phyloP scores from a whole-genome alignment of 2,113 vertebrate genomes.

The Aythya baeri region DNA sequence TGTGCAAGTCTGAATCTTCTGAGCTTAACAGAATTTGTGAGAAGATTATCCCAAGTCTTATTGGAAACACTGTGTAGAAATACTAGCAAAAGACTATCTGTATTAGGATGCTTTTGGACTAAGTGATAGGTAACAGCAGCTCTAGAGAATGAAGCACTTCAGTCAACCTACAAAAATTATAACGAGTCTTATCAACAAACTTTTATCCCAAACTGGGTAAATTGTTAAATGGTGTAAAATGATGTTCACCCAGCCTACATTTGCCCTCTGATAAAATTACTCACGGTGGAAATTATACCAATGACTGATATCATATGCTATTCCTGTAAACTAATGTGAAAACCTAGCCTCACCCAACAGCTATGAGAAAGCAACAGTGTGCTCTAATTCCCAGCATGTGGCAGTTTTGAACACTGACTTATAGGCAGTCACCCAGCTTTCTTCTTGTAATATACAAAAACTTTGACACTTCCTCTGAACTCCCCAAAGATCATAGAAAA shows the following conservation, averaged over 20 bases:
- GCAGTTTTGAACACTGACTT: not conserved
- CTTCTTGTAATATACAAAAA: not conserved
- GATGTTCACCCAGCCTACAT: not conserved
- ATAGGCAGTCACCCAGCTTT: not conserved
- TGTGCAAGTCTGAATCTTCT: not conserved
- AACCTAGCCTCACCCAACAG: conserved; percentile 19
- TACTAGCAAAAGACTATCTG: not conserved
- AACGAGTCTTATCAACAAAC: not conserved
- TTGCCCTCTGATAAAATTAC: conserved; percentile 24
- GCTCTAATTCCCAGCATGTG: not conserved
- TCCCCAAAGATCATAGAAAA: not conserved
- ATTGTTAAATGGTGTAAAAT: not conserved
- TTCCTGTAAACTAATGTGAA: conserved; percentile 32
- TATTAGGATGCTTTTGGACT: not conserved
- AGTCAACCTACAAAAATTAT: not conserved
- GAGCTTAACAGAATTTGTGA: not conserved
- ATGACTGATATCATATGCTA: conserved; percentile 17
- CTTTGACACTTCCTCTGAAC: not conserved
- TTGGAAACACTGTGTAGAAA: not conserved
- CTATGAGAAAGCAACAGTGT: not conserved
- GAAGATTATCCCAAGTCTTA: not conserved
- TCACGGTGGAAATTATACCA: conserved; percentile 39
- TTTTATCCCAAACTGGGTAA: conserved; percentile 8
- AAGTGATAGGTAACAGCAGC: not conserved
- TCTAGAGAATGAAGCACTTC: not conserved